Evolutionary conservation across 2,797 vertebrate genomes (phyloP).

Genomic region (Chrosomus eos): DNA sequence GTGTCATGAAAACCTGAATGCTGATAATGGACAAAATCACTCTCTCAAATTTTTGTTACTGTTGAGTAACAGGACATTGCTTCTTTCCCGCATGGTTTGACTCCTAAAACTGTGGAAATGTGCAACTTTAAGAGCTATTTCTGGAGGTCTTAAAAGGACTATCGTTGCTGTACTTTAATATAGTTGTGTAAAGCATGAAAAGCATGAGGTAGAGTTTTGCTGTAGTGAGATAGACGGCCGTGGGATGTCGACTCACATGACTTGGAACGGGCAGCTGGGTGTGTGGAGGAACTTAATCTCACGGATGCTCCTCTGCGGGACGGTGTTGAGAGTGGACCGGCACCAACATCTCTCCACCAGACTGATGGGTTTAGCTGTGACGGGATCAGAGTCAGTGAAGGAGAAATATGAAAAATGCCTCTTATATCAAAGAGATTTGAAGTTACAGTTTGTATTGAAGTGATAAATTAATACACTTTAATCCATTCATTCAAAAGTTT

Average conservation of each 20-base stretch:
- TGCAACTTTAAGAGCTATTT: neutral
- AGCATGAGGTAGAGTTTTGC: neutral
- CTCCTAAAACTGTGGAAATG: neutral
- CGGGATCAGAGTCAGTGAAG: constrained; percentile 25
- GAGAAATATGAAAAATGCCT: neutral
- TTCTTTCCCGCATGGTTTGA: constrained; percentile 3
- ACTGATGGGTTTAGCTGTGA: constrained; percentile 82
- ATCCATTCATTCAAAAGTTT: neutral
- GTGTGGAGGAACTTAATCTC: constrained; percentile 86
- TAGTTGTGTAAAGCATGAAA: neutral
- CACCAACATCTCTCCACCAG: constrained; percentile 85
- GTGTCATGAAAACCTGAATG: constrained; percentile 67
- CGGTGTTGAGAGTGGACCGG: constrained; percentile 79
- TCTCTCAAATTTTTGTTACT: neutral
- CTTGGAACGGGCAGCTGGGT: constrained; percentile 85
- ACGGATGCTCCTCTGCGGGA: constrained; percentile 81
- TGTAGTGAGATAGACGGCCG: neutral
- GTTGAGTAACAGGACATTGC: neutral
- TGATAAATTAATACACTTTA: neutral
- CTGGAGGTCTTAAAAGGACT: neutral
- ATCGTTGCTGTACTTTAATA: neutral
- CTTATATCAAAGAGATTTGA: neutral
- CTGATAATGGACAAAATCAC: constrained; percentile 38
- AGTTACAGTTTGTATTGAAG: neutral
- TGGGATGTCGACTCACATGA: constrained; percentile 77